Base-by-base conservation (phyloP, 2,888 invertebrate species). In the Cacoxenus indagator region DNA sequence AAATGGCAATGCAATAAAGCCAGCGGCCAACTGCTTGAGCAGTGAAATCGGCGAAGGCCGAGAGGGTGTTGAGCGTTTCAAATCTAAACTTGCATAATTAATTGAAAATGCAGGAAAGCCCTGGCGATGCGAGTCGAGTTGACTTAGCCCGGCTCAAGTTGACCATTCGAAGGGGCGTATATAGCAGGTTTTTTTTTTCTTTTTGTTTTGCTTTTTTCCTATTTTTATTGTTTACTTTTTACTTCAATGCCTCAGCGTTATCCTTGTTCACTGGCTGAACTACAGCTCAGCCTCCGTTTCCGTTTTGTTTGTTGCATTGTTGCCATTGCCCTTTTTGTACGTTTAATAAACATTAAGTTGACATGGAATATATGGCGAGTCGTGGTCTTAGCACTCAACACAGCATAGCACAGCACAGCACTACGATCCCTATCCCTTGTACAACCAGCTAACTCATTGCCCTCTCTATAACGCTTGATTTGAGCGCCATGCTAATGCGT, bases 311-410 rank as follows among this genome's bases (percentile, higher is more conserved):
- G 37, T 37, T 5, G 6, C 19, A 26, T 51, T 65, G 37, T 51
- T 54, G 9, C 2, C 37, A 51, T 65, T 29, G 11, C 11, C 37
- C 37, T 59, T 59, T 62, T 45, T 62, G 43, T 62, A 45, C 43
- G 61, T 62, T 67, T 67, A 59, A 67, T 45, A 67, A 59, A 67
- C 66, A 67, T 67, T 67, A 67, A 67, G 59, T 67, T 67, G 66
- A 67, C 66, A 59, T 57, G 66, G 66, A 57, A 67, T 67, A 59
- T 59, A 67, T 62, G 61, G 61, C 24, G 29, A 62, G 61, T 62
- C 61, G 43, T 62, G 61, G 43, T 19, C 61, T 19, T 27, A 37
- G 19, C 59, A 17, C 19, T 51, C 22, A 9, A 19, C 22, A 9
- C 8, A 4, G n/a, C n/a, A n/a, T n/a, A n/a, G n/a, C n/a, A n/a